Evolutionary conservation across 2,113 vertebrate genomes (phyloP).

Genomic region (Cochlearius cochlearius): DNA sequence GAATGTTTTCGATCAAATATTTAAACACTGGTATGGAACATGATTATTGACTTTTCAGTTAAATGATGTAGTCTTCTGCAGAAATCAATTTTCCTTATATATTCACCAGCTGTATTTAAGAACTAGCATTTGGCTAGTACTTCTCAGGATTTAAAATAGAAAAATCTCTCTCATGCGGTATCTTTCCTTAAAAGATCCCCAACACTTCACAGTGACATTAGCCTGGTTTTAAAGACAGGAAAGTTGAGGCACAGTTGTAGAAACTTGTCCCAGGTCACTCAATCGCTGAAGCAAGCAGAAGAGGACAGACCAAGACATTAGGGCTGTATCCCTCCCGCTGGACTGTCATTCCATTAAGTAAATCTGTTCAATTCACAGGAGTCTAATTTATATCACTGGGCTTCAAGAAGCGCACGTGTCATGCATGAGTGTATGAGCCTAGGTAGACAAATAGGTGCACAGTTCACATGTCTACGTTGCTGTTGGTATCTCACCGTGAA

Average conservation of each 20-base stretch:
- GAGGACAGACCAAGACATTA: background rate
- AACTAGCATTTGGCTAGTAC: slow-evolving; percentile 38
- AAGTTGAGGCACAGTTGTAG: background rate
- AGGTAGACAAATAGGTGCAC: background rate
- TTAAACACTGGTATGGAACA: background rate
- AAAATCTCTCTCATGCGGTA: background rate
- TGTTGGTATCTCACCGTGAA: background rate
- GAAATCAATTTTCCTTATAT: slow-evolving; percentile 34
- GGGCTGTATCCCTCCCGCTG: background rate
- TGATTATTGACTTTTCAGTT: slow-evolving; percentile 24
- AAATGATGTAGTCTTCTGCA: background rate
- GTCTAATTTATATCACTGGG: background rate
- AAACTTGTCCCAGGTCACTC: background rate
- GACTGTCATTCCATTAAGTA: background rate
- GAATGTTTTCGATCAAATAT: background rate
- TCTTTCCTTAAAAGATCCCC: slow-evolving; percentile 7
- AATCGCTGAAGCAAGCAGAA: background rate
- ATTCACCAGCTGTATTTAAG: slow-evolving; percentile 37
- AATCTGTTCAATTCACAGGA: background rate
- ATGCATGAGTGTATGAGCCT: background rate
- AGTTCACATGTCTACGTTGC: background rate
- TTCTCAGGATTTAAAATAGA: slow-evolving; percentile 41
- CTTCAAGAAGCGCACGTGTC: background rate
- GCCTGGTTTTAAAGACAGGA: background rate
- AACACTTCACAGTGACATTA: background rate